phyloP scores from a whole-genome alignment of 1,140 invertebrate genomes.

The Harpegnathos saltator region DNA sequence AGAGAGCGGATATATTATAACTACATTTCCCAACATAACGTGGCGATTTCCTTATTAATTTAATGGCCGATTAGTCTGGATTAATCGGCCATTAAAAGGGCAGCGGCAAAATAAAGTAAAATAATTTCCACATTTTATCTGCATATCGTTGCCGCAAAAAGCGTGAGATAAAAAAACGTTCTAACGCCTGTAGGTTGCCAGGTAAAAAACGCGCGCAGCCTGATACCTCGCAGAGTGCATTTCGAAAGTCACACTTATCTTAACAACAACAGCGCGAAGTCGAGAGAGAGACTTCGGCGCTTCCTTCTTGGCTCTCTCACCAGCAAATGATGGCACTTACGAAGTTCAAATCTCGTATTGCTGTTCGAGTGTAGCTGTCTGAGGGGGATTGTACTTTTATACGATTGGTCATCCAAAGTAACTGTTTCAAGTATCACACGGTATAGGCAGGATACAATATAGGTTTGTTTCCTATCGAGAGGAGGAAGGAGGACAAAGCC shows the following conservation, averaged over 20 bases:
- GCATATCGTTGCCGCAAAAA: neutral
- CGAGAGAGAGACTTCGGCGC: conserved; percentile 4
- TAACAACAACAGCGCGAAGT: conserved; percentile 19
- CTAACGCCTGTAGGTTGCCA: conserved; percentile 2
- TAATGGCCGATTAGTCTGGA: neutral
- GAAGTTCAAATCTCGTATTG: conserved; percentile 46
- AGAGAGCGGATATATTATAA: neutral
- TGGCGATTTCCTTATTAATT: neutral
- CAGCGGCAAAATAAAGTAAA: neutral
- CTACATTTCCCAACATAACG: no score
- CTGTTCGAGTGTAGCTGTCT: conserved; percentile 26
- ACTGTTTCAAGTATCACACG: conserved; percentile 39
- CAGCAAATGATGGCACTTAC: conserved; percentile 46
- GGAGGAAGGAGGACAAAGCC: neutral
- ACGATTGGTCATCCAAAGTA: conserved; percentile 45
- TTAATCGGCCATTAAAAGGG: no score
- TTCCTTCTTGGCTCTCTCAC: conserved; percentile 21
- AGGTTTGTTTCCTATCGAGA: neutral
- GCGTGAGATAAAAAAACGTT: neutral
- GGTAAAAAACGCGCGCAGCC: neutral
- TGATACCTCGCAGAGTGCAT: conserved; percentile 30
- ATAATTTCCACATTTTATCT: conserved; percentile 8
- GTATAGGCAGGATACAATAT: neutral
- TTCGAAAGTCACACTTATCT: conserved; percentile 39
- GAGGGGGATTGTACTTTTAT: conserved; percentile 38